A percentile compares a stretch with the other conserved stretches of the same genome.
These are phyloP conservation scores for Conomelus anceps DNA, from an alignment of 2,888 invertebrate species.

Conservation along the genomic window DNA sequence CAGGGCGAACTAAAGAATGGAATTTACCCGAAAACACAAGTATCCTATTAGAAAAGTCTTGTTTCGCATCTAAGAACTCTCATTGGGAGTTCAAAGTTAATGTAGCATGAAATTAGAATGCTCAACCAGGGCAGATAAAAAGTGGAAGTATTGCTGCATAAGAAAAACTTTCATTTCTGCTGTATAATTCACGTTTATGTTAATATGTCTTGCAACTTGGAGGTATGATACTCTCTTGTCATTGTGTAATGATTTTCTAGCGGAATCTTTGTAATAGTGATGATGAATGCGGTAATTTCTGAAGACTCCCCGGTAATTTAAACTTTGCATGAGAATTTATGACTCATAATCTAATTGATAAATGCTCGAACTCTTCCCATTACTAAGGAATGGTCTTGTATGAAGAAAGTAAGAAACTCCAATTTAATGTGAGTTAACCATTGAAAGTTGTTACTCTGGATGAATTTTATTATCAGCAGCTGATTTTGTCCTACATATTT, in stretches of 20 bases:
- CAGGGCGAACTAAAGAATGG: background rate
- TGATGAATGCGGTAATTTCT: background rate
- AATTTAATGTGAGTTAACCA: background rate
- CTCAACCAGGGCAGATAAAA: conserved; percentile 1
- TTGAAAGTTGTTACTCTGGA: background rate
- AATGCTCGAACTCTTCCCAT: background rate
- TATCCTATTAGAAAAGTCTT: background rate
- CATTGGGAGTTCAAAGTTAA: background rate
- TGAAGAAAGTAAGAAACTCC: too few species aligned
- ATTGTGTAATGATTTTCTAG: background rate
- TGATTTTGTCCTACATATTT: background rate
- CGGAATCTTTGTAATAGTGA: background rate
- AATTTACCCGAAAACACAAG: background rate
- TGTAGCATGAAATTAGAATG: conserved; percentile 11
- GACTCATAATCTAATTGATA: background rate
- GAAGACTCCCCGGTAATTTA: background rate
- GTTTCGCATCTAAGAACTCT: background rate
- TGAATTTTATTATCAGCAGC: background rate
- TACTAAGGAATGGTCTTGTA: background rate
- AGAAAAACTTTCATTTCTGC: background rate
- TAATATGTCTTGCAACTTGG: background rate
- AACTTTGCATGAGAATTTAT: background rate
- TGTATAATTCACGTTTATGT: background rate
- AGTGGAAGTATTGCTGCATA: background rate
- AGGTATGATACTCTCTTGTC: background rate